Evolutionary conservation across 1,140 invertebrate genomes (phyloP).

Genomic region (Caerostris extrusa): DNA sequence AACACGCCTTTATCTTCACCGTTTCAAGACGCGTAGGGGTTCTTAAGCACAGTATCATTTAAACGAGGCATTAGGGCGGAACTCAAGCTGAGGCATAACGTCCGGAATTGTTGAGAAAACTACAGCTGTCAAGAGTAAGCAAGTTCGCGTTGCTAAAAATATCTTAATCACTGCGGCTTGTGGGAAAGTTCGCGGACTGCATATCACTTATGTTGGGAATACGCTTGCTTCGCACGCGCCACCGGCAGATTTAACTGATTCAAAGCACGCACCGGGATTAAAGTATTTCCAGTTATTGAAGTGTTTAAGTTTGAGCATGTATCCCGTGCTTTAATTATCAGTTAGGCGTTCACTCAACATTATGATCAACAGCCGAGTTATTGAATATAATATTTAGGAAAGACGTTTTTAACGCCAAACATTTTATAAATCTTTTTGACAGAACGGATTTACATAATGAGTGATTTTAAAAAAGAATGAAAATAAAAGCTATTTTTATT

Average conservation of each 20-base stretch:
- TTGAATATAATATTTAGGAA: too few species aligned
- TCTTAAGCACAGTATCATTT: conserved; percentile 44
- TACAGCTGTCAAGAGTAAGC: conserved; percentile 60
- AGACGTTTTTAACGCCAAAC: too few species aligned
- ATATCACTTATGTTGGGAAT: conserved; percentile 39
- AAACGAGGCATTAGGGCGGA: conserved; percentile 21
- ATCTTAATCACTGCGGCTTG: conserved; percentile 40
- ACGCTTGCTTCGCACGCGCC: neutral
- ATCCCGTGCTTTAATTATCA: neutral
- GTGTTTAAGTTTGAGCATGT: neutral
- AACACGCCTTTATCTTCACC: neutral
- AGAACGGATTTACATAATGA: too few species aligned
- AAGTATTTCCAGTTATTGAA: neutral
- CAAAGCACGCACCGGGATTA: neutral
- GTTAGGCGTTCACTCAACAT: neutral
- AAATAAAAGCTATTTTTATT: too few species aligned
- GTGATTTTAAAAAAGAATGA: too few species aligned
- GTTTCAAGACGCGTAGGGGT: neutral
- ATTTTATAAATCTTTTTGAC: too few species aligned
- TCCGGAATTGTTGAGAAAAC: conserved; percentile 54
- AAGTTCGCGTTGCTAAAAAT: conserved; percentile 56
- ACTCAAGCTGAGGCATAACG: neutral
- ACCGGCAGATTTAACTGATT: conserved; percentile 25
- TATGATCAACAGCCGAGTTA: too few species aligned
- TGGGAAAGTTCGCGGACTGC: conserved; percentile 15